These are phyloP conservation scores for Oligia latruncula DNA, from an alignment of 2,888 invertebrate genomes.

Conservation along the genomic window DNA sequence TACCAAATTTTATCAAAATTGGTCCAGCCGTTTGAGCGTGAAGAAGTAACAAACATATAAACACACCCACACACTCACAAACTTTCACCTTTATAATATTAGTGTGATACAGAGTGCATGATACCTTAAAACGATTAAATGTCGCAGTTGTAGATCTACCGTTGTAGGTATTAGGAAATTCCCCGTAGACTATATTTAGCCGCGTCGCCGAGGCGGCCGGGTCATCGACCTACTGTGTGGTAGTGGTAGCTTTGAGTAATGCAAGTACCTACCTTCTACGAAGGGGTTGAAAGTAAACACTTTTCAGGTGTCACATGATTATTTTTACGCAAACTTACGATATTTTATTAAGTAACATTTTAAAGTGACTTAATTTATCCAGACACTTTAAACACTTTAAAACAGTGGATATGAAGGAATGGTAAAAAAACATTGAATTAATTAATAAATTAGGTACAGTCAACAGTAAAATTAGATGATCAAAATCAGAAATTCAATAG, in stretches of 20 bases:
- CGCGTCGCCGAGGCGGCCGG: neutral
- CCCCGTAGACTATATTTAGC: slow-evolving; percentile 3
- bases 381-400: neutral
- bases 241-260: neutral
- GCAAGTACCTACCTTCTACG: neutral
- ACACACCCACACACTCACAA: too few relatives aligned
- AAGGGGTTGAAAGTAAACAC: slow-evolving; percentile 7
- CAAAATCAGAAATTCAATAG: too few relatives aligned
- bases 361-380: neutral
- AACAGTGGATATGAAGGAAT: neutral
- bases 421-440: too few relatives aligned
- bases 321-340: neutral
- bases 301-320: slow-evolving; percentile 7
- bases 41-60: too few relatives aligned
- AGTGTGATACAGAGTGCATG: slow-evolving; percentile 16
- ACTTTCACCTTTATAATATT: too few relatives aligned
- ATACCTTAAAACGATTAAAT: slow-evolving; percentile 25
- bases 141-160: neutral
- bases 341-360: neutral
- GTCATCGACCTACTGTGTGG: slow-evolving; percentile 5
- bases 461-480: too few relatives aligned
- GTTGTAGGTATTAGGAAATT: slow-evolving; percentile 10
- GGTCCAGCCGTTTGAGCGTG: too few relatives aligned
- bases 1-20: too few relatives aligned
- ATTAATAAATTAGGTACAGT: too few relatives aligned